A percentile compares a stretch with the other conserved stretches of the same genome.
phyloP scores from a whole-genome alignment of 2,888 invertebrate species.

The Athalia cordata region DNA sequence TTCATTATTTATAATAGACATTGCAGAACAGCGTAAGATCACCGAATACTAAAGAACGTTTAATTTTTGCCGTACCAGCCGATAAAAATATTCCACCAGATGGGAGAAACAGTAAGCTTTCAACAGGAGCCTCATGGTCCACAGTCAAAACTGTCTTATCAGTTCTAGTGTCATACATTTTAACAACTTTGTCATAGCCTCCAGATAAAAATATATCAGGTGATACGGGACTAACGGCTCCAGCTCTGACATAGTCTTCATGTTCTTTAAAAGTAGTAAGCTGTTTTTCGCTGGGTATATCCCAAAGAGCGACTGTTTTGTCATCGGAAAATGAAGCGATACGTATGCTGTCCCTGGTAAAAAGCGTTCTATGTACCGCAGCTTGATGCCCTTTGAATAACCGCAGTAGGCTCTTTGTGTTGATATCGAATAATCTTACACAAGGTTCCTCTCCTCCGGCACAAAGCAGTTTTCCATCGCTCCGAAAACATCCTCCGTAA shows the following conservation, averaged over 20 bases:
- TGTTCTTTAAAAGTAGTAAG: constrained; percentile 82
- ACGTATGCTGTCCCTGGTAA: constrained; percentile 85
- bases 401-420: constrained; percentile 87
- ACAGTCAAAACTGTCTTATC: constrained; percentile 82
- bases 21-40: neutral
- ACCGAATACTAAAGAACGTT: no score
- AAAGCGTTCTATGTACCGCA: constrained; percentile 88
- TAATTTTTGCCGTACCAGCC: constrained; percentile 77
- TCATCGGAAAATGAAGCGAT: constrained; percentile 95
- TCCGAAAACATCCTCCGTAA: constrained; percentile 89
- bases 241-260: constrained; percentile 89
- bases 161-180: constrained; percentile 90
- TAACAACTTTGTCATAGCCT: constrained; percentile 91
- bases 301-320: constrained; percentile 91
- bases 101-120: constrained; percentile 90
- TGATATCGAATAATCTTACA: constrained; percentile 92
- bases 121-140: constrained; percentile 93
- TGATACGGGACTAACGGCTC: constrained; percentile 85
- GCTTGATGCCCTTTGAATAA: constrained; percentile 90
- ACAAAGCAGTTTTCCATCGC: constrained; percentile 88
- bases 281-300: constrained; percentile 88
- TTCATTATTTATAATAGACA: constrained; percentile 12
- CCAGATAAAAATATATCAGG: constrained; percentile 88
- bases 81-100: constrained; percentile 93
- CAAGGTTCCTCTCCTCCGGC: constrained; percentile 93